Evolutionary conservation across 2,113 vertebrate species (phyloP).

Genomic region (Semicossyphus pulcher): DNA sequence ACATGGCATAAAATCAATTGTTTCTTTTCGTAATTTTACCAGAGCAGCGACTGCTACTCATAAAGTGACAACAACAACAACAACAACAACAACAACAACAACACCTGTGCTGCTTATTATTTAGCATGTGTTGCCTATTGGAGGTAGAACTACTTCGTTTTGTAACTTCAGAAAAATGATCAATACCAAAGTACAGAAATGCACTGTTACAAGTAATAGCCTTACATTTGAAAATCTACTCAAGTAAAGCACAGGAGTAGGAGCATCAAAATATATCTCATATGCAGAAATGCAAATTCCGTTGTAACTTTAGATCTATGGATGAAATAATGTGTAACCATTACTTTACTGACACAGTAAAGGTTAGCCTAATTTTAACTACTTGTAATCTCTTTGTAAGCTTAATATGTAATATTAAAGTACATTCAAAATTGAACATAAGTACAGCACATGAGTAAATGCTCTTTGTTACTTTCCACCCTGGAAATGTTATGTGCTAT

Average conservation of each 20-base stretch:
- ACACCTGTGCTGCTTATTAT: neutral
- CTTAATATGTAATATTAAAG: too few species aligned
- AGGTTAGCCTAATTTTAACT: neutral
- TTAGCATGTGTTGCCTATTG: neutral
- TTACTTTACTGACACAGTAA: too few species aligned
- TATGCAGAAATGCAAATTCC: neutral
- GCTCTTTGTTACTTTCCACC: too few species aligned
- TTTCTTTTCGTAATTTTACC: neutral
- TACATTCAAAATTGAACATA: too few species aligned
- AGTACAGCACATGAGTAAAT: too few species aligned
- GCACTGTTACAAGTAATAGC: too few species aligned
- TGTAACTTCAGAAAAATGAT: too few species aligned
- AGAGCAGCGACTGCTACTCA: neutral
- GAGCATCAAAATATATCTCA: neutral
- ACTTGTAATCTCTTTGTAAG: too few species aligned
- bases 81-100: constrained; percentile 5
- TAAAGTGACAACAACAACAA: neutral
- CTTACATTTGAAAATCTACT: too few species aligned
- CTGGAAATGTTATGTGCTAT: constrained; percentile 5
- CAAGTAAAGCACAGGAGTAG: neutral
- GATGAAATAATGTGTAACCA: too few species aligned
- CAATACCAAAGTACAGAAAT: neutral
- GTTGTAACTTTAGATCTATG: too few species aligned
- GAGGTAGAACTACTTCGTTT: too few species aligned
- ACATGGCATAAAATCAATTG: neutral